These are phyloP conservation scores for Microtus pennsylvanicus DNA, from an alignment of 2,113 vertebrate species.

Conservation along the genomic window DNA sequence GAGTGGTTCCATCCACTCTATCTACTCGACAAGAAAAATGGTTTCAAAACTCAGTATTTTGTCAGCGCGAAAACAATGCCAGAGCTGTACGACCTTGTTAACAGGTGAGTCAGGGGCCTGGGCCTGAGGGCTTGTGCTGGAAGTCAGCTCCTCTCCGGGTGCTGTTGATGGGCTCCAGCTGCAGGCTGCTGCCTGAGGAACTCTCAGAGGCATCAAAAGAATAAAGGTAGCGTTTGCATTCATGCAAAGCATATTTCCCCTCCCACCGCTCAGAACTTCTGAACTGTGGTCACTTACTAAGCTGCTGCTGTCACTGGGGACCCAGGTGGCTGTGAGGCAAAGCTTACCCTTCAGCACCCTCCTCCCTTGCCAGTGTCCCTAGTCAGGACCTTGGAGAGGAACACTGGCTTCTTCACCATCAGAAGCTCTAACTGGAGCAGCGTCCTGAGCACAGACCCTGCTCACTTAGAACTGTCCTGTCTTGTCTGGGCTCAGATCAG, in stretches of 20 bases:
- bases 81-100: conserved; percentile 91
- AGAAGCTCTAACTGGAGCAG: neutral
- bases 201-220: neutral
- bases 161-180: neutral
- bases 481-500: neutral
- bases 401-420: neutral
- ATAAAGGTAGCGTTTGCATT: neutral
- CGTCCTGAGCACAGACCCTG: neutral
- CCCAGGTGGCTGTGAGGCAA: neutral
- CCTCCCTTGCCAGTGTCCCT: neutral
- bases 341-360: neutral
- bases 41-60: conserved; percentile 93
- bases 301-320: neutral
- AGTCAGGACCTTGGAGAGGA: neutral
- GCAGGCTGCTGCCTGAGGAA: neutral
- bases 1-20: conserved; percentile 98
- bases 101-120: conserved; percentile 87
- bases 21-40: conserved; percentile 91
- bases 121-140: neutral
- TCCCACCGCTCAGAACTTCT: neutral
- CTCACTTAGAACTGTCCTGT: neutral
- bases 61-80: conserved; percentile 91
- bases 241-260: neutral
- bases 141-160: neutral
- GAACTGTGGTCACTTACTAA: neutral